Conservation (phyloP, 2,113 vertebrate species). For the Muntiacus reevesi region DNA sequence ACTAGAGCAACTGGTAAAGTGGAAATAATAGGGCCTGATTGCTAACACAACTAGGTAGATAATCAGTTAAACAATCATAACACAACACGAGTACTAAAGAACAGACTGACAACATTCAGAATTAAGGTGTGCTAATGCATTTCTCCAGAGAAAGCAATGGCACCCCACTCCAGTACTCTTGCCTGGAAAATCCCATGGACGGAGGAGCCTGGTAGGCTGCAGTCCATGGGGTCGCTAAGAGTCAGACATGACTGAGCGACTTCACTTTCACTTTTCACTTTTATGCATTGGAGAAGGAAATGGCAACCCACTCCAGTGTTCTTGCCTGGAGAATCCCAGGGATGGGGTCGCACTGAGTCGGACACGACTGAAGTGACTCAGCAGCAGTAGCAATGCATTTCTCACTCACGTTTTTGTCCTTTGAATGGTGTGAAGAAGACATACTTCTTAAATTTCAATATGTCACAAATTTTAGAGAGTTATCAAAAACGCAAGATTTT, state of each 20-base stretch:
- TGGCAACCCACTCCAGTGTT: too few species aligned
- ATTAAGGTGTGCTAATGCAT: background rate
- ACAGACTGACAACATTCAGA: background rate
- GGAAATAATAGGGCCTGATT: background rate
- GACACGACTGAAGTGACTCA: too few species aligned
- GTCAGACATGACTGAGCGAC: too few species aligned
- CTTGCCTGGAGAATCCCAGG: too few species aligned
- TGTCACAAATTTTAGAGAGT: background rate
- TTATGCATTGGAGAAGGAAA: too few species aligned
- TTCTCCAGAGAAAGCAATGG: too few species aligned
- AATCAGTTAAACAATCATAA: background rate
- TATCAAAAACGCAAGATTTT: conserved; percentile 9
- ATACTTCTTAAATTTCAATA: background rate
- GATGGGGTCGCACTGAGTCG: too few species aligned
- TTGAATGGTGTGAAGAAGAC: background rate
- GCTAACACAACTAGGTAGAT: background rate
- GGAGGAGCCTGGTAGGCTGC: too few species aligned
- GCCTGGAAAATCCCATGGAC: too few species aligned
- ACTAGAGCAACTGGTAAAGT: background rate
- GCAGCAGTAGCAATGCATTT: background rate
- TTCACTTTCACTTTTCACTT: too few species aligned
- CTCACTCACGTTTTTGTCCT: background rate
- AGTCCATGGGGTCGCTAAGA: too few species aligned
- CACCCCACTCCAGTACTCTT: too few species aligned
- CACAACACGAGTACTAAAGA: background rate